phyloP scores from a whole-genome alignment of 2,888 invertebrate species.

The Rhagophthalmus giganteus region DNA sequence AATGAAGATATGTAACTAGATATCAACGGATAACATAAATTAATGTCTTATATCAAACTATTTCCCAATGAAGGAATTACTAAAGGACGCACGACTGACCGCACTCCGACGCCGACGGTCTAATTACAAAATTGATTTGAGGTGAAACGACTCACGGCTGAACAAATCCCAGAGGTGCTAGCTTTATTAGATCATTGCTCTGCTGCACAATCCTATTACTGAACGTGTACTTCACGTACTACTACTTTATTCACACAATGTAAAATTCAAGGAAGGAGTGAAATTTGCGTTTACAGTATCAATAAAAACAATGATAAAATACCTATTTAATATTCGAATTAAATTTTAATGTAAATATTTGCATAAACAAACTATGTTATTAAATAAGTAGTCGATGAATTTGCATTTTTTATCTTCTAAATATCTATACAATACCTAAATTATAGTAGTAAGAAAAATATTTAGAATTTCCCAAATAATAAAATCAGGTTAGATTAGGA shows the following conservation, averaged over 20 bases:
- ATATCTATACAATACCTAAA: background rate
- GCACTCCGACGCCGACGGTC: slow-evolving; percentile 41
- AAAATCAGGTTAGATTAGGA: no score
- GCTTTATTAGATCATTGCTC: slow-evolving; percentile 52
- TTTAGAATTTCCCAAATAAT: no score
- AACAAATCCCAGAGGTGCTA: slow-evolving; percentile 47
- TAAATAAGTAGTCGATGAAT: no score
- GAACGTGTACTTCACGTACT: slow-evolving; percentile 32
- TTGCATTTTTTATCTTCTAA: no score
- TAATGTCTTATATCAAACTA: slow-evolving; percentile 40
- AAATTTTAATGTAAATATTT: background rate
- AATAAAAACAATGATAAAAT: no score
- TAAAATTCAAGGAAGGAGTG: slow-evolving; percentile 23
- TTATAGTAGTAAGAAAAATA: background rate
- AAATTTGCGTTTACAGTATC: slow-evolving; percentile 18
- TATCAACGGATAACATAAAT: slow-evolving; percentile 1
- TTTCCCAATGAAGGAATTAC: slow-evolving; percentile 47
- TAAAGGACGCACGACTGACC: slow-evolving; percentile 46
- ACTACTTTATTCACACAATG: slow-evolving; percentile 28
- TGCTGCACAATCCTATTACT: slow-evolving; percentile 50
- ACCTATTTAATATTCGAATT: slow-evolving; percentile 5
- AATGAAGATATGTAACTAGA: no score
- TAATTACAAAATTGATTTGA: slow-evolving; percentile 53
- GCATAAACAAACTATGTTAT: no score
- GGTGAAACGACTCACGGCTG: slow-evolving; percentile 50